Evolutionary conservation across 1,140 invertebrate species (phyloP).

Genomic region (Drosophila obscura): DNA sequence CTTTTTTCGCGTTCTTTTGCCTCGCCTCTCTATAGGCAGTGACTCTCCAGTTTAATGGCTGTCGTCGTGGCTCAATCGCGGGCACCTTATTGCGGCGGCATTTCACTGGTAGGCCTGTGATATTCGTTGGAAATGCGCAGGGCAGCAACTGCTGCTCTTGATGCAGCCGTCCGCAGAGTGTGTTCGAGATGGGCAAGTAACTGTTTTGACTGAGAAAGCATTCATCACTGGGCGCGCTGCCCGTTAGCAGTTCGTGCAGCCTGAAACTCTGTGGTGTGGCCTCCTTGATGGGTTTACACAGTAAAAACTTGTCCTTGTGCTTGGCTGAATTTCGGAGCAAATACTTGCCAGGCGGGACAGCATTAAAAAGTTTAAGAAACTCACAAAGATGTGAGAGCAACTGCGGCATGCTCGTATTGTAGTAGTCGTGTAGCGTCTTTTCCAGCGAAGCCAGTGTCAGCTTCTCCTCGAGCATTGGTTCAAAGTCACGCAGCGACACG

Average conservation of each 20-base stretch:
- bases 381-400: conserved; percentile 56
- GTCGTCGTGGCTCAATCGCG: background rate
- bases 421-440: conserved; percentile 51
- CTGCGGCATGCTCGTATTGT: conserved; percentile 51
- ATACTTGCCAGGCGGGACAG: conserved; percentile 52
- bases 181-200: conserved; percentile 55
- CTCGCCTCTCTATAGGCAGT: background rate
- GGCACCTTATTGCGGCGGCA: background rate
- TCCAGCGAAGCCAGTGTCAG: conserved; percentile 47
- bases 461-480: conserved; percentile 50
- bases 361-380: conserved; percentile 59
- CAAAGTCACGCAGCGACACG: conserved; percentile 49
- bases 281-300: conserved; percentile 50
- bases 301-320: conserved; percentile 62
- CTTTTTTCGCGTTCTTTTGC: background rate
- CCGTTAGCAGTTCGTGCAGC: conserved; percentile 43
- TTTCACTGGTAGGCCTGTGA: background rate
- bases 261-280: conserved; percentile 44
- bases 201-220: conserved; percentile 55
- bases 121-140: conserved; percentile 47
- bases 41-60: background rate
- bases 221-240: conserved; percentile 32
- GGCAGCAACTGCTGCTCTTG: conserved; percentile 54
- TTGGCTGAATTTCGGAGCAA: conserved; percentile 63
- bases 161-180: conserved; percentile 62